phyloP scores from a whole-genome alignment of 2,888 invertebrate genomes.

The Brachyopa scutellaris region DNA sequence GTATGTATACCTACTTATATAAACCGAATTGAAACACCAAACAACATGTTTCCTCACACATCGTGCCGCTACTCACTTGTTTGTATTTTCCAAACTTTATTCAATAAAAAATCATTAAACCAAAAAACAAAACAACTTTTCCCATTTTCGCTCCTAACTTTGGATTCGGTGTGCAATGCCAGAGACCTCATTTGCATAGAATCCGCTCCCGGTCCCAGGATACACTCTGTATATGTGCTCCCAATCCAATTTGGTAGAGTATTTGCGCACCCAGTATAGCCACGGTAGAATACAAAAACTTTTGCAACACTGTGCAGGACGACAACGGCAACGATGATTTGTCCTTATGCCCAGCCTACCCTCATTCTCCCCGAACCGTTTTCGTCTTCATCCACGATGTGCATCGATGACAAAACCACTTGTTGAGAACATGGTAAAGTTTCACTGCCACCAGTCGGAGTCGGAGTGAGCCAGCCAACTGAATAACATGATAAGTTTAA shows the following conservation, averaged over 20 bases:
- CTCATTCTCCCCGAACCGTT: background rate
- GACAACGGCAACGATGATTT: conserved; percentile 5
- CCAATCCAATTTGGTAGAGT: conserved; percentile 14
- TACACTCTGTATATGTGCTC: conserved; percentile 25
- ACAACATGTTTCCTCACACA: background rate
- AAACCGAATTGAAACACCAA: background rate
- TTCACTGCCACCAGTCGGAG: conserved; percentile 47
- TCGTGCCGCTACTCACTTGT: conserved; percentile 5
- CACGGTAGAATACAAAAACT: conserved; percentile 14
- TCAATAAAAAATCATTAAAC: conserved; percentile 65
- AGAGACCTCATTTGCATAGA: conserved; percentile 37
- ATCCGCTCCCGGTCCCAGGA: background rate
- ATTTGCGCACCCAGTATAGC: conserved; percentile 5
- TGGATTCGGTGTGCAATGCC: background rate
- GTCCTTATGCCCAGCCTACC: background rate
- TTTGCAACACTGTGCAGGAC: conserved; percentile 13
- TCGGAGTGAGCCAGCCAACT: conserved; percentile 51
- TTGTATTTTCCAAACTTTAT: conserved; percentile 43
- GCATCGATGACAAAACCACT: conserved; percentile 65
- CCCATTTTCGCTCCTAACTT: conserved; percentile 49
- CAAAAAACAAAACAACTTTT: conserved; percentile 49
- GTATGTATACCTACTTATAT: no score
- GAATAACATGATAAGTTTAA: conserved; percentile 70
- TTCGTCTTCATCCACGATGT: background rate
- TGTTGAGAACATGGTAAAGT: conserved; percentile 64